phyloP scores from a whole-genome alignment of 2,888 invertebrate genomes.

The Heteropelma amictum region DNA sequence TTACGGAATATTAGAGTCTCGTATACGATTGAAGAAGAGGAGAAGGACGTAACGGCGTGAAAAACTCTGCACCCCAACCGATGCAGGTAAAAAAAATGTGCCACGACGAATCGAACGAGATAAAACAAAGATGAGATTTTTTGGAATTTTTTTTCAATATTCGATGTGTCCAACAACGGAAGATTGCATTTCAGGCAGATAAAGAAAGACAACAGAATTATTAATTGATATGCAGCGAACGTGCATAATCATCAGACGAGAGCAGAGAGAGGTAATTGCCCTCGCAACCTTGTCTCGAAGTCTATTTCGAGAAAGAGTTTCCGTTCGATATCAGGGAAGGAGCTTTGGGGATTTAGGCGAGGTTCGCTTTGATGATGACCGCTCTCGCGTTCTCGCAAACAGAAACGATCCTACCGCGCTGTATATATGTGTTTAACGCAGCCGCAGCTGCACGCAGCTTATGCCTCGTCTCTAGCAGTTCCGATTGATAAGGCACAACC shows the following conservation, averaged over 20 bases:
- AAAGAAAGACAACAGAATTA: background rate
- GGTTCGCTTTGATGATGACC: conserved; percentile 53
- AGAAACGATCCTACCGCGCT: background rate
- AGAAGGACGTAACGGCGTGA: no score
- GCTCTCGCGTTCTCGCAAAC: conserved; percentile 27
- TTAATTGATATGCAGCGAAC: conserved; percentile 5
- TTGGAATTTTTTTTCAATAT: background rate
- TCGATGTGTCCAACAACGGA: background rate
- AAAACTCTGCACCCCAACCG: no score
- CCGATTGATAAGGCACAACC: conserved; percentile 39
- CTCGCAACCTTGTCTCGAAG: conserved; percentile 43
- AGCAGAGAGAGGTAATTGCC: conserved; percentile 38
- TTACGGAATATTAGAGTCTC: no score
- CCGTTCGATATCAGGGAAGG: conserved; percentile 44
- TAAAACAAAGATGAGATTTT: background rate
- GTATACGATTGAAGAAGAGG: no score
- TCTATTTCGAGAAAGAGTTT: conserved; percentile 50
- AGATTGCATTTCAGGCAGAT: conserved; percentile 31
- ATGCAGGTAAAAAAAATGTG: background rate
- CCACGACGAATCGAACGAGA: background rate
- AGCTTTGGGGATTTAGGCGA: conserved; percentile 51
- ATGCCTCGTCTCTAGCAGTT: conserved; percentile 39
- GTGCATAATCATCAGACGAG: background rate
- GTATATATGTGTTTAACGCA: background rate
- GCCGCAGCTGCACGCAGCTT: conserved; percentile 45